phyloP scores from a whole-genome alignment of 2,888 invertebrate genomes.

The Nasonia oneida region DNA sequence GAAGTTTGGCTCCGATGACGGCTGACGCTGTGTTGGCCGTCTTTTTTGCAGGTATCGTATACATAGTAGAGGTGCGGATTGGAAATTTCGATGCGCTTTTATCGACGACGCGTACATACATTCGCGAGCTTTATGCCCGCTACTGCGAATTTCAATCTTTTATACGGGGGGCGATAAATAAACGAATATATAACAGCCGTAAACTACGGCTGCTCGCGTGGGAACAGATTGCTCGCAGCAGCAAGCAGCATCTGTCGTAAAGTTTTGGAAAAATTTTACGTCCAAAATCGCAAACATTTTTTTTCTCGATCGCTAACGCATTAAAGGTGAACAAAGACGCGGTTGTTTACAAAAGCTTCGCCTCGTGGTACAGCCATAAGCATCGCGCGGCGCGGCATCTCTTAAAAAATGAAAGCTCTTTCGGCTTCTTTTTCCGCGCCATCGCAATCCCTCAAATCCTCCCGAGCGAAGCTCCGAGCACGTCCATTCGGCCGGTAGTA shows the following conservation, averaged over 20 bases:
- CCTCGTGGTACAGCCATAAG: neutral
- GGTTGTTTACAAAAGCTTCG: neutral
- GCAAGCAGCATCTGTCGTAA: neutral
- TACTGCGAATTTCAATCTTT: too few species aligned
- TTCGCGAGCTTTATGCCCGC: too few species aligned
- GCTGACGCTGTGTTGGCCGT: neutral
- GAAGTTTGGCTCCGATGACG: neutral
- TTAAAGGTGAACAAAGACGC: neutral
- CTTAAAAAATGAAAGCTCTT: conserved; percentile 13
- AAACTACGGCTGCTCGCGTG: too few species aligned
- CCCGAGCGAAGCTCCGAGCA: neutral
- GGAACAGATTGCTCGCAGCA: neutral
- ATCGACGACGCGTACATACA: neutral
- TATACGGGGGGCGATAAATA: too few species aligned
- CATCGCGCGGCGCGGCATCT: neutral
- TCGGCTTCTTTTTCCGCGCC: neutral
- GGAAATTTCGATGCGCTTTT: conserved; percentile 5
- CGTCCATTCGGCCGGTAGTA: conserved; percentile 7
- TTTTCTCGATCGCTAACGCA: neutral
- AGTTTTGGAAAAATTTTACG: conserved; percentile 1
- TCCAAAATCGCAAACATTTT: too few species aligned
- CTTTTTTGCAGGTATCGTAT: neutral
- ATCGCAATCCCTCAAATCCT: conserved; percentile 22
- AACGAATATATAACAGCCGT: too few species aligned
- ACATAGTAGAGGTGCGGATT: neutral